Conservation (phyloP, 2,797 vertebrate genomes). For the Chromis chromis region DNA sequence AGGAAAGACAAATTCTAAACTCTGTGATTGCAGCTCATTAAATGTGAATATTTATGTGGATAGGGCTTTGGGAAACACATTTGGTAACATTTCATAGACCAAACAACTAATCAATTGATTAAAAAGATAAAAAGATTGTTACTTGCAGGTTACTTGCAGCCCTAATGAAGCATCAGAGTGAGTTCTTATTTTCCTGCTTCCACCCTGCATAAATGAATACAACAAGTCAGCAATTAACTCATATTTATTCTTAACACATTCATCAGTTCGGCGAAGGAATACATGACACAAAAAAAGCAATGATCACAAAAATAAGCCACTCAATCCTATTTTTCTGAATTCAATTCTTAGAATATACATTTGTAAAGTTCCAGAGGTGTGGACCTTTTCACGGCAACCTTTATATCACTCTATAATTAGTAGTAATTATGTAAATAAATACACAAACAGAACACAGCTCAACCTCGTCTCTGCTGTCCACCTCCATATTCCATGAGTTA, state of each 20-base stretch:
- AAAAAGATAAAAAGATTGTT: too few species aligned
- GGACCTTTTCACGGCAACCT: neutral
- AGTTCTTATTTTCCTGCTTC: too few species aligned
- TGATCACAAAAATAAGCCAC: slow-evolving; percentile 33
- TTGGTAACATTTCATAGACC: too few species aligned
- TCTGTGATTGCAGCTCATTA: too few species aligned
- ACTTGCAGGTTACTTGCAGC: too few species aligned
- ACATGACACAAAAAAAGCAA: slow-evolving; percentile 1
- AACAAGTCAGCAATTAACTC: neutral
- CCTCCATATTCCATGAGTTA: neutral
- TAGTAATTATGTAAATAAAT: slow-evolving; percentile 26
- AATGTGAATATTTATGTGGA: too few species aligned
- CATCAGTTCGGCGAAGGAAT: slow-evolving; percentile 11
- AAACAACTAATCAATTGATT: too few species aligned
- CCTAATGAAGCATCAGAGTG: too few species aligned
- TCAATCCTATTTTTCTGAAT: neutral
- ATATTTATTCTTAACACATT: slow-evolving; percentile 41
- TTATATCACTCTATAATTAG: neutral
- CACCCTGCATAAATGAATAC: neutral
- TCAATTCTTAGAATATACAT: too few species aligned
- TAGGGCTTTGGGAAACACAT: too few species aligned
- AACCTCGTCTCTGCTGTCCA: neutral
- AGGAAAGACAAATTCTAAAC: too few species aligned
- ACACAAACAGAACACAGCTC: slow-evolving; percentile 16
- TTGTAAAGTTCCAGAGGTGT: neutral